Evolutionary conservation across 2,797 vertebrate species (phyloP), one percentile per base, ranked within the genome.

Genomic region (Distichodus sexfasciatus): DNA sequence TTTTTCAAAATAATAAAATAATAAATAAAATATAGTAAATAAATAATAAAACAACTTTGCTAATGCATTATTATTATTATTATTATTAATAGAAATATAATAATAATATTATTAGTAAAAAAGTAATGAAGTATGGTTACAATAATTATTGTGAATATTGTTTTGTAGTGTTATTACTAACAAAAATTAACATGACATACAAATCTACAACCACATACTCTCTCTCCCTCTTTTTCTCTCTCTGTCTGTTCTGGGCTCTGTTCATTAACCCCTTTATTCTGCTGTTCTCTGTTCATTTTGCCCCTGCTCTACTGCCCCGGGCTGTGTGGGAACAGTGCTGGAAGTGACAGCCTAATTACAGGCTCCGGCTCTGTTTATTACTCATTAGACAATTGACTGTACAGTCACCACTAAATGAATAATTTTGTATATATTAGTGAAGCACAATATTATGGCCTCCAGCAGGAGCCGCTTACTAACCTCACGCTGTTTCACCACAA

Each of bases 321-420:
- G 88, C 86, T 74, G 65, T 67, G 70, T 75, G 82, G 83, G 86
- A 84, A 84, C 90, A 87, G 87, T 82, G 89, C 89, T 90, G 81
- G 82, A 89, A 91, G 89, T 92, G 91, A 91, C 90, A 91, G 87
- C 87, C 90, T 92, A 92, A 93, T 92, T 92, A 93, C 89, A 83
- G 87, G 87, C 82, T 87, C 84, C 86, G 84, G 84, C 79, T 84
- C 84, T 82, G 85, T 89, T 92, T 90, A 92, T 92, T 92, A 90
- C 87, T 89, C 88, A 90, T 92, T 91, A 92, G 90, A 92, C 90
- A 90, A 90, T 90, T 86, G 87, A 87, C 88, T 87, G 89, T 91
- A 91, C 87, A 87, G 90, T 89, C 83, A 89, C 88, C 85, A 83
- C 90, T 91, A 91, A 92, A 92, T 91, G 89, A 91, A 90, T 93